Evolutionary conservation across 2,888 invertebrate species (phyloP), one percentile per base, ranked within the genome.

Genomic region (Ptycholaimellus sp.): DNA sequence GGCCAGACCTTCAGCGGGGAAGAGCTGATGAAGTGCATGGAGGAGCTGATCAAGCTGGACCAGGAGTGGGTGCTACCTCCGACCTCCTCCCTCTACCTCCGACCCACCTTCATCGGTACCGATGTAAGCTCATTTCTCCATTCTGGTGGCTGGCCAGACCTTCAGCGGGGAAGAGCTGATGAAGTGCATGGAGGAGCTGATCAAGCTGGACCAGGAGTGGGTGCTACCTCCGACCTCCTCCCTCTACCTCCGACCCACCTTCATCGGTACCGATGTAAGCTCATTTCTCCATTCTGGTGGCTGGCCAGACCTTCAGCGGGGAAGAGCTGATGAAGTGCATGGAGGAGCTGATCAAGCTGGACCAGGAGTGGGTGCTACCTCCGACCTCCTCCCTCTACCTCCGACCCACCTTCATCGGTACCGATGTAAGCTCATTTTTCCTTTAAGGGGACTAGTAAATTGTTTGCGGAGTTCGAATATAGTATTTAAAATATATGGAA

Each of bases 41-140:
- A 72, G 48, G 71, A 81, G 51, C 67, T 93, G 42, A 66, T 99
- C 38, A 71, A 74, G 52, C 73, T 96, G 44, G 96, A 96, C 59
- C 76, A 79, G 53, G 87, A 87, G 62, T 96, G 93, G 93, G 85
- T 96, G 7, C n/a, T n/a, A n/a, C n/a, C n/a, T n/a, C 96, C 96
- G 6, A 70, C 76, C 28, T 76, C 81, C 50, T 83, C 87, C 50
- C 69, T 99, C 28, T 99, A 99, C 58, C 73, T 99, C 47, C 70
- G 96, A 49, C 96, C 96, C 21, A 85, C 90, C 9, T 65, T 87
- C 37, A 90, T 99, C 54, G 93, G 81, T 42, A 83, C 81, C 40
- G 96, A 96, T 68, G 90, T 90, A 64, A 72, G 73, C n/a, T n/a
- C n/a, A n/a, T n/a, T n/a, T n/a, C n/a, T n/a, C n/a, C n/a, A n/a